A percentile compares a stretch with the other conserved stretches of the same genome.
Evolutionary conservation across 2,797 vertebrate genomes (phyloP).

Genomic region (Urosaurus nigricauda): DNA sequence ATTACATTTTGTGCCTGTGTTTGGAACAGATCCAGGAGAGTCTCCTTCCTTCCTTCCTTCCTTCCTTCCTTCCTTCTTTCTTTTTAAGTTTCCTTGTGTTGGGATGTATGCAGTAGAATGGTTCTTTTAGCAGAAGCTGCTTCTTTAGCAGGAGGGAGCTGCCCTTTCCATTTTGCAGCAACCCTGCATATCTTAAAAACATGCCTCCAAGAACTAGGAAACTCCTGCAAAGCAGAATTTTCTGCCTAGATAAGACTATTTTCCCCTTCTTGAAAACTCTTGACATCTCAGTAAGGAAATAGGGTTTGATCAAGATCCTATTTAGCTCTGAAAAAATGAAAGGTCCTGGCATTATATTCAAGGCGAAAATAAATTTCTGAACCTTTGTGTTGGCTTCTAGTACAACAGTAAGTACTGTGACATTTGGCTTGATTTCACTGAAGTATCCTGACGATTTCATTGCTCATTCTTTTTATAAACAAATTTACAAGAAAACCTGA

Average conservation of each 20-base stretch:
- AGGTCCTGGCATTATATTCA: no score
- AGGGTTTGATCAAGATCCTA: no score
- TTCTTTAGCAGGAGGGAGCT: background rate
- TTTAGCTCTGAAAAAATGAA: no score
- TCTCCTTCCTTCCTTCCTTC: conserved; percentile 10
- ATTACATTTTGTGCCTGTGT: conserved; percentile 56
- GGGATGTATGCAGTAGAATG: no score
- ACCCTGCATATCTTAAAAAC: background rate
- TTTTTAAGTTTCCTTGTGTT: no score
- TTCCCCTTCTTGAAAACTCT: no score
- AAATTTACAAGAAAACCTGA: background rate
- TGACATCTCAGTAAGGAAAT: no score
- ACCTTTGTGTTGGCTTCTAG: background rate
- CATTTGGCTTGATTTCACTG: background rate
- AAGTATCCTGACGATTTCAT: background rate
- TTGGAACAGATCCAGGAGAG: background rate
- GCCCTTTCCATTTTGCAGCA: background rate
- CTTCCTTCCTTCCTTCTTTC: conserved; percentile 4
- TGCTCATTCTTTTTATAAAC: background rate
- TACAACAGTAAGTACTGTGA: background rate
- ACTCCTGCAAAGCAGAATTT: no score
- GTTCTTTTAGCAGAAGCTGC: background rate
- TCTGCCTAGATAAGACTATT: no score
- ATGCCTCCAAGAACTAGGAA: background rate
- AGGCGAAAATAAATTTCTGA: background rate